Evolutionary conservation across 2,797 vertebrate genomes (phyloP), one percentile per base, ranked within the genome.

Genomic region (Staurois parvus): DNA sequence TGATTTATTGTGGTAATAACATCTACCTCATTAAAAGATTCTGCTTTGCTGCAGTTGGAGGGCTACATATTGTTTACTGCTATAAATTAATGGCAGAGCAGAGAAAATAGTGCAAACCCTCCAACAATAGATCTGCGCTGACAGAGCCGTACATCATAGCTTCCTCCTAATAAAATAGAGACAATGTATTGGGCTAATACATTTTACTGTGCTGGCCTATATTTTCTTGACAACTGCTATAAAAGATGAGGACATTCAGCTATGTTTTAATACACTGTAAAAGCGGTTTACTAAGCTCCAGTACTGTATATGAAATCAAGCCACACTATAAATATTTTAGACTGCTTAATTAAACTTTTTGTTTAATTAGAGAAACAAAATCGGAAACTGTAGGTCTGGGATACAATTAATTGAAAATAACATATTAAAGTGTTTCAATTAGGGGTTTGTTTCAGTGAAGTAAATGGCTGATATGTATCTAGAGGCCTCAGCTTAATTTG

Each of bases 1-100:
- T 99, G 98, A 99, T 99, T 99, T 99, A 99, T 99, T 96, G 96
- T 96, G 94, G 96, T 99, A 99, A 99, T 99, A 99, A 99, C 97
- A 95, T 95, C 94, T 94, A 94, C 95, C 97, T 99, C 98, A 99
- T 99, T 99, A 99, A 98, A 97, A 97, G 94, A 95, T 95, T 94
- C 94, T 95, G 94, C 95, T 95, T 94, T 95, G 94, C 94, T 94
- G 93, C 94, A 95, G 94, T 95, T 91, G 92, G 94, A 95, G 94
- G 88, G 93, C 94, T 95, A 94, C 92, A 95, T 96, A 95, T 96
- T 97, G 97, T 98, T 97, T 98, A 97, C 95, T 94, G 96, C 97
- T 95, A 97, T 98, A 97, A 97, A 99, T 98, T 97, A 98, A 96
- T 92, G 93, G 93, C 90, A 91, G 93, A 87, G 91, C 94, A 94